Base-by-base conservation (phyloP, 2,113 vertebrate species). In the Zeus faber region DNA sequence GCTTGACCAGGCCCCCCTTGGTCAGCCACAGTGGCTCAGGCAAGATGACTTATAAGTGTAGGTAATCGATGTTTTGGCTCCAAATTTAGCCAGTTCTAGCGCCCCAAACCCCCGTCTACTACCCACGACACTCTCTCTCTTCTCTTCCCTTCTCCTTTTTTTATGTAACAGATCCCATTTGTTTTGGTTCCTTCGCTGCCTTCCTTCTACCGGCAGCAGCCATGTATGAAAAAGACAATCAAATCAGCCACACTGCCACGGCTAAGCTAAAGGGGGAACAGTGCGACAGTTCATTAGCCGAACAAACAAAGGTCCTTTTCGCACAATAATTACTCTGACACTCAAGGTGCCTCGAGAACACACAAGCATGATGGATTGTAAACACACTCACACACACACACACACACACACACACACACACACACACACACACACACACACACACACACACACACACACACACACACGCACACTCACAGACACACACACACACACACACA, bases 371-470 rank as follows among this genome's bases (percentile, higher is more conserved):
- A 46, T n/a, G n/a, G n/a, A n/a, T n/a, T n/a, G n/a, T n/a, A n/a
- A n/a, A n/a, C 52, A 43, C 17, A 20, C 43, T 13, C 43, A 44
- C 25, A 49, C n/a, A 58, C 6, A 22, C 20, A 23, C 6, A 29
- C 55, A 49, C 17, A 18, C 18, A 35, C 43, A 25, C 24, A 24
- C 44, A 26, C 40, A 39, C 21, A 21, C 55, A 49, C 45, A 41
- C 43, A 49, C 33, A 46, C 39, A 20, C 39, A 25, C 53, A 29
- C 53, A 55, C 53, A 33, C 21, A 55, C 39, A 44, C 39, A 55
- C 21, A 41, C 39, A 55, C 40, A 55, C 14, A 26, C 16, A 29
- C 53, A 55, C 22, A 13, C 37, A 13, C 29, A 20, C 29, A 16
- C 22, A 14, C 39, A 23, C 33, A 56, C 35, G 33, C 52, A 43